A percentile compares a stretch with the other conserved stretches of the same genome.
Evolutionary conservation across 2,888 invertebrate species (phyloP).

Genomic region (Tipula helvola): DNA sequence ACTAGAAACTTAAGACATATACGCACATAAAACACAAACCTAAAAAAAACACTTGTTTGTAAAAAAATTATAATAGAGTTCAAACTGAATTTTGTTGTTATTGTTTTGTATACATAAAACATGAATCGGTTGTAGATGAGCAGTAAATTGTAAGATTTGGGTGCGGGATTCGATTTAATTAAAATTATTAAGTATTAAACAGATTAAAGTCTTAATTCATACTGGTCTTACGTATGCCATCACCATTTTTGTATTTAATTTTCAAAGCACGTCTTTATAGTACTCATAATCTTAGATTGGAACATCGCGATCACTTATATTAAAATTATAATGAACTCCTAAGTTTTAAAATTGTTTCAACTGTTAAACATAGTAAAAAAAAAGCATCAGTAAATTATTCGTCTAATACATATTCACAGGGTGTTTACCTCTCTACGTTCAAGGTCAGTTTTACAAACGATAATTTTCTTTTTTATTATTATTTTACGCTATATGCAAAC

Average conservation of each 20-base stretch:
- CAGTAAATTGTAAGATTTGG: neutral
- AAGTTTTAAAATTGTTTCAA: neutral
- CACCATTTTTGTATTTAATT: neutral
- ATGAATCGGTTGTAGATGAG: neutral
- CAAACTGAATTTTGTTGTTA: neutral
- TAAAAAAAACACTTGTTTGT: neutral
- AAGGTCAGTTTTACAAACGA: slow-evolving; percentile 16
- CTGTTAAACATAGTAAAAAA: neutral
- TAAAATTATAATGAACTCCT: neutral
- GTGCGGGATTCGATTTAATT: neutral
- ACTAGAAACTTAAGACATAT: neutral
- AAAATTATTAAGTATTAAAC: neutral
- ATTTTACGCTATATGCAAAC: neutral
- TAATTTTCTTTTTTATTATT: neutral
- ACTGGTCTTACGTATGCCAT: neutral
- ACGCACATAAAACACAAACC: neutral
- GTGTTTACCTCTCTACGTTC: slow-evolving; percentile 14
- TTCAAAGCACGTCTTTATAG: neutral
- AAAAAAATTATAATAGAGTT: neutral
- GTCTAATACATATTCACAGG: slow-evolving; percentile 7
- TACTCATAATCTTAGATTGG: neutral
- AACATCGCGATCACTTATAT: neutral
- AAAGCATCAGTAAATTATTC: neutral
- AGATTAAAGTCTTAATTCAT: neutral
- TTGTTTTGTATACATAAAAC: neutral